Base-by-base conservation (phyloP, 1,140 invertebrate species). In the Drosophila grimshawi region DNA sequence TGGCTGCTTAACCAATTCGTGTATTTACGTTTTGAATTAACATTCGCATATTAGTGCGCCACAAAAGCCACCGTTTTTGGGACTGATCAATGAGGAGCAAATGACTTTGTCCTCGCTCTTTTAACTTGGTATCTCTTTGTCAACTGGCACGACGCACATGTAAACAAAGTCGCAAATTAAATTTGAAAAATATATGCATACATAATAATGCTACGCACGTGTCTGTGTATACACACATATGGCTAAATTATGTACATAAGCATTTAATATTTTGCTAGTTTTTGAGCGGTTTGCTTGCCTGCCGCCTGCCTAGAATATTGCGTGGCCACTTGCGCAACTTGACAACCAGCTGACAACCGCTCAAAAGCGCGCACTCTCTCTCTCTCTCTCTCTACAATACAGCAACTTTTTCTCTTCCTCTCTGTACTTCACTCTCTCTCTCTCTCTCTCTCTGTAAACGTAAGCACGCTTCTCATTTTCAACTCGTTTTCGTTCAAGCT, bases 241-340 rank as follows among this genome's bases (percentile, higher is more conserved):
- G 29, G 10, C 33, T 51, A 64, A 7, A 46, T 35, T 63, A 52
- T 33, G 4, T 53, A 10, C 29, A 27, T 56, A 55, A 33, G 41
- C 29, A 48, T 35, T 62, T 39, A 35, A 30, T 70, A 46, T 62
- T 69, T 46, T 46, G 43, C 49, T 45, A 46, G 59, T 48, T 62
- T 70, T 63, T 70, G 67, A 52, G 67, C 55, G 43, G 59, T 70
- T 39, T 52, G 51, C 67, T 56, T 30, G 59, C 37, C 19, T 19
- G 67, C 55, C 43, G 59, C 63, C 39, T 52, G 51, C 67, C 63
- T 30, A 65, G 30, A 56, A 68, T 70, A 70, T 70, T 75, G 72
- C 65, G 66, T 69, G 65, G 56, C 67, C 55, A 75, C 72, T 75
- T 75, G 72, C 67, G 72, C 67, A 75, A 75, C 67, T 75, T 75